Conservation (phyloP, 2,797 vertebrate species). For the Cottoperca gobio region DNA sequence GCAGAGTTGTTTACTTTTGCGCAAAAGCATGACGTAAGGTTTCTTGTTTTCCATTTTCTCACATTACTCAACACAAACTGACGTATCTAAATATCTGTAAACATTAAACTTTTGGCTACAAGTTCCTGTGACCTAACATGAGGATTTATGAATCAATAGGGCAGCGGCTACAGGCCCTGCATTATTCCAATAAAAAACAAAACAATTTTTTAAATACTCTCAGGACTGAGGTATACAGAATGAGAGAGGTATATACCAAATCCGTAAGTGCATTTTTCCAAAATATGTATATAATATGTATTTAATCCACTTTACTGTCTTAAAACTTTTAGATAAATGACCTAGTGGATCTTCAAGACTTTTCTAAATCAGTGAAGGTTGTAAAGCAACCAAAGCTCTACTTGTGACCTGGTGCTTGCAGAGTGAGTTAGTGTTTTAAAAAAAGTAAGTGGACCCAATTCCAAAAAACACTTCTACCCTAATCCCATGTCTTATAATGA, state of each 20-base stretch:
- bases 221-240: neutral
- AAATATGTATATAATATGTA: neutral
- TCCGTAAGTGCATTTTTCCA: neutral
- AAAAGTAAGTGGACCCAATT: constrained; percentile 18
- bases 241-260: neutral
- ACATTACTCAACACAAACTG: too few relatives aligned
- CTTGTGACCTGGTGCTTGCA: neutral
- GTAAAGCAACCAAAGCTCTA: neutral
- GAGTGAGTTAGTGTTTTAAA: constrained; percentile 26
- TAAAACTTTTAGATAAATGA: constrained; percentile 11
- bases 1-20: neutral
- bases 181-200: too few relatives aligned
- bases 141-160: too few relatives aligned
- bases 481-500: neutral
- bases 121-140: neutral
- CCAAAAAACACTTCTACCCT: constrained; percentile 20
- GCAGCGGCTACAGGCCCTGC: too few relatives aligned
- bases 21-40: neutral
- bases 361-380: neutral
- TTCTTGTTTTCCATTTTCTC: neutral
- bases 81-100: neutral
- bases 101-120: neutral
- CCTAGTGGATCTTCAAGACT: constrained; percentile 48
- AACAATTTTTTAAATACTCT: neutral
- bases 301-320: neutral